phyloP scores from a whole-genome alignment of 2,888 invertebrate genomes.

The Ophioninae sp. region DNA sequence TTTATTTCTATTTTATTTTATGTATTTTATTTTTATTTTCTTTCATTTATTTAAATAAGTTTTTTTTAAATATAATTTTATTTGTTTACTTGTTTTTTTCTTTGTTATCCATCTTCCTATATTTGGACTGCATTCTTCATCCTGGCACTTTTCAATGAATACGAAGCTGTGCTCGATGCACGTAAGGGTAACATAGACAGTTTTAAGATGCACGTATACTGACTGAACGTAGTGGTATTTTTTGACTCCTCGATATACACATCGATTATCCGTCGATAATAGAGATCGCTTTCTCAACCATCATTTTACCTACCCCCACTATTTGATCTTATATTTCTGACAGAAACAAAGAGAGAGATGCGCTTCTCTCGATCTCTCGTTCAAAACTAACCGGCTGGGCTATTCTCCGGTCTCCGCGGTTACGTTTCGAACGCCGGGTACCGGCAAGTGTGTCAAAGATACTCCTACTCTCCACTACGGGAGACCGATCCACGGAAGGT shows the following conservation, averaged over 20 bases:
- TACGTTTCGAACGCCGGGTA: conserved; percentile 76
- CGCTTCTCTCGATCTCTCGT: conserved; percentile 77
- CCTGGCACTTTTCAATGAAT: background rate
- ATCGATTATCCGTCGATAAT: conserved; percentile 25
- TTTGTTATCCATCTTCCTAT: too few species aligned
- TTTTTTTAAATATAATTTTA: too few species aligned
- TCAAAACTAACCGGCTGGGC: conserved; percentile 77
- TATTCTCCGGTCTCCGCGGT: conserved; percentile 71
- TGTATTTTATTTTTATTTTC: too few species aligned
- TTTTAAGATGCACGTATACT: too few species aligned
- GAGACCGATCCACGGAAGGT: conserved; percentile 77
- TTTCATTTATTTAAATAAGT: too few species aligned
- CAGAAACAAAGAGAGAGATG: conserved; percentile 65
- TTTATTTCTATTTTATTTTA: too few species aligned
- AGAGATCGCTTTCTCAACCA: conserved; percentile 34
- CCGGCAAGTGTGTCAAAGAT: conserved; percentile 80
- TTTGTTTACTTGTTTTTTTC: too few species aligned
- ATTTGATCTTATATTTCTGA: background rate
- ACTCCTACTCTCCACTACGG: conserved; percentile 78
- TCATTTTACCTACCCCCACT: conserved; percentile 37
- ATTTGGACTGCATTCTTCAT: too few species aligned
- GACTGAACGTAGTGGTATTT: too few species aligned
- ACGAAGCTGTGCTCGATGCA: background rate
- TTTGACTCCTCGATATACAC: conserved; percentile 11
- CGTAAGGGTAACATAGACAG: too few species aligned